phyloP scores from a whole-genome alignment of 2,888 invertebrate species.

The Embidobia sp. region DNA sequence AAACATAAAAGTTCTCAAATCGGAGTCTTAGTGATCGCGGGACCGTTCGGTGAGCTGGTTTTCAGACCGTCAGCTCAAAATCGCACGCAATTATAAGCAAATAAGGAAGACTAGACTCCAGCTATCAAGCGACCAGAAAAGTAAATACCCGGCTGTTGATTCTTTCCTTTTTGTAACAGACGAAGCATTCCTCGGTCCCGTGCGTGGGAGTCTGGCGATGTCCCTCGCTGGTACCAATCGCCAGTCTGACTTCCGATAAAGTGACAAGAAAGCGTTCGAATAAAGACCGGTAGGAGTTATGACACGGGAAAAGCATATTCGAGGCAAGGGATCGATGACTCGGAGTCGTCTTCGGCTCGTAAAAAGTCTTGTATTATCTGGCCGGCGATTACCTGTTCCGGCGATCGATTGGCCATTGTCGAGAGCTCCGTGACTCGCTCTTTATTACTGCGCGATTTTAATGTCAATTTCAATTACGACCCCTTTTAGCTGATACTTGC shows the following conservation, averaged over 20 bases:
- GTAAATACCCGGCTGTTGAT: background rate
- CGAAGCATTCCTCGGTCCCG: constrained; percentile 34
- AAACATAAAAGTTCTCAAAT: too few species aligned
- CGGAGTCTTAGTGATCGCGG: too few species aligned
- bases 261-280: constrained; percentile 54
- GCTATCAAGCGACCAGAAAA: too few species aligned
- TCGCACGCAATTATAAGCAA: too few species aligned
- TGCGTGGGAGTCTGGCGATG: constrained; percentile 64
- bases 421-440: constrained; percentile 16
- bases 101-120: too few species aligned
- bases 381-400: constrained; percentile 14
- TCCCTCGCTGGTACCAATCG: constrained; percentile 69
- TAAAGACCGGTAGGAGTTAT: constrained; percentile 17
- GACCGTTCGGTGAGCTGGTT: too few species aligned
- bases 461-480: constrained; percentile 50
- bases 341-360: constrained; percentile 5
- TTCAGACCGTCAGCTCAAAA: too few species aligned
- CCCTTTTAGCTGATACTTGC: constrained; percentile 14
- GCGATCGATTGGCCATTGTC: constrained; percentile 19
- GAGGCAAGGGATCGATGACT: constrained; percentile 23
- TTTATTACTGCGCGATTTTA: constrained; percentile 48
- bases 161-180: constrained; percentile 13
- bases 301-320: constrained; percentile 1
- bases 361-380: constrained; percentile 20
- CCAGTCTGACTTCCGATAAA: constrained; percentile 53